Percentiles rank a stretch among this genome's conserved stretches.
Conservation (phyloP, 2,797 vertebrate species). For the Molossus alvarezi region DNA sequence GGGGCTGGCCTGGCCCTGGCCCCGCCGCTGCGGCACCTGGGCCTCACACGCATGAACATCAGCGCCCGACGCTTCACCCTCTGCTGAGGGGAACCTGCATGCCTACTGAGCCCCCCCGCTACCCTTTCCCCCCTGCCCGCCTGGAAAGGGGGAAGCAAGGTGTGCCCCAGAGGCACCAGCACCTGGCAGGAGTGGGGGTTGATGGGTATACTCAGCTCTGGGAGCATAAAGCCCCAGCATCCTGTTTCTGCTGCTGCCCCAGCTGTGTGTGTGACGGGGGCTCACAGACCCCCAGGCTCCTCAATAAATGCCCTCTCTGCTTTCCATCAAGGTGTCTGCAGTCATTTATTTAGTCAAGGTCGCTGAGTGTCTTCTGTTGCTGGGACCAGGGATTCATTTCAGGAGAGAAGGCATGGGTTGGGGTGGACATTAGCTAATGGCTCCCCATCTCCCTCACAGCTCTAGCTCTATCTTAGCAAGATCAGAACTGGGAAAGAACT, state of each 20-base stretch:
- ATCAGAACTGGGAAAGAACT: not conserved
- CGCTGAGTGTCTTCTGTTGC: not conserved
- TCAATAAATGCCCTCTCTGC: conserved; percentile 68
- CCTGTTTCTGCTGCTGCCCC: not conserved
- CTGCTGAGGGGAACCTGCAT: conserved; percentile 89
- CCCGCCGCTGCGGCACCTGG: conserved; percentile 96
- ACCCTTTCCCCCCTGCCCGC: not conserved
- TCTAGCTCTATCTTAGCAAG: not conserved
- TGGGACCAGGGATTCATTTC: not conserved
- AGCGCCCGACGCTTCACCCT: conserved; percentile 97
- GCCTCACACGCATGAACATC: conserved; percentile 99
- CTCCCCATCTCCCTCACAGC: not conserved
- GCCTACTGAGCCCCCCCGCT: rapidly evolving
- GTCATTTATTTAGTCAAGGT: not conserved
- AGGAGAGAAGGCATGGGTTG: not conserved
- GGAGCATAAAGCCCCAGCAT: conserved; percentile 35
- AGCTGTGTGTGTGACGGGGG: not conserved
- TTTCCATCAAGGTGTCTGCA: not conserved
- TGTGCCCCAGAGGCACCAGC: not conserved
- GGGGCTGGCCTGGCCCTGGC: conserved; percentile 90
- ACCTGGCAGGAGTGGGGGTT: not conserved
- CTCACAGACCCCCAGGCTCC: not conserved
- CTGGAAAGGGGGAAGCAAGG: not conserved
- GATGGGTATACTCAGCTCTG: not conserved
- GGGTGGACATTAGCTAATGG: not conserved